These are phyloP conservation scores for Pteropus alecto DNA, from an alignment of 2,113 vertebrate genomes.

Conservation along the genomic window DNA sequence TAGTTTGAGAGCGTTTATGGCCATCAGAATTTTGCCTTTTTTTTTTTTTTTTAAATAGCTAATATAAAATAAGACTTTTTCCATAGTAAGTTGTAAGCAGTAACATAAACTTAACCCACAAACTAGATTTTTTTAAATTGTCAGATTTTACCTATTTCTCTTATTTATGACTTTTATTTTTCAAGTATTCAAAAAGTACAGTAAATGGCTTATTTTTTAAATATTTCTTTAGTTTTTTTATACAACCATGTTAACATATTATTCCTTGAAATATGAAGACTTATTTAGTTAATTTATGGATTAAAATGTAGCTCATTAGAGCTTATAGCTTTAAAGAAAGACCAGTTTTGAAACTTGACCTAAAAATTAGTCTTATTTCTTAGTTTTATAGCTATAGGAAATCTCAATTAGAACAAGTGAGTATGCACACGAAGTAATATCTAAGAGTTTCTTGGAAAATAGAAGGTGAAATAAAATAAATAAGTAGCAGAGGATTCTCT, in stretches of 20 bases:
- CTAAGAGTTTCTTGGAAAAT: not conserved
- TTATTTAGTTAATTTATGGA: not conserved
- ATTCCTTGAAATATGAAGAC: not conserved
- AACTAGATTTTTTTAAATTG: not conserved
- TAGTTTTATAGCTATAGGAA: not conserved
- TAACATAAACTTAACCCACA: slow-evolving; percentile 26
- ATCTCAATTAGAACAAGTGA: not conserved
- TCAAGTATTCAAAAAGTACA: not conserved
- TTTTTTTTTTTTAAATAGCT: not conserved
- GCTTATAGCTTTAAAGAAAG: slow-evolving; percentile 13
- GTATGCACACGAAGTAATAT: not conserved
- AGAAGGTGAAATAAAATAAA: not conserved
- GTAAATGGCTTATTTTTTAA: not conserved
- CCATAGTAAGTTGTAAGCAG: not conserved
- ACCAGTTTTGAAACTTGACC: slow-evolving; percentile 24
- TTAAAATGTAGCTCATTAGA: slow-evolving; percentile 20
- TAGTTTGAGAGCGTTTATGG: not conserved
- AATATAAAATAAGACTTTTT: not conserved
- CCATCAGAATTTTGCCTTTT: not conserved
- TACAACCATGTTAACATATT: not conserved
- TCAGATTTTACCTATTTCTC: not conserved
- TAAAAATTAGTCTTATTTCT: slow-evolving; percentile 8
- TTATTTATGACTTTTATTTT: not conserved
- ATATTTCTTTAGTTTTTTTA: slow-evolving; percentile 8
- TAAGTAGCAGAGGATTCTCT: not conserved